Evolutionary conservation across 2,797 vertebrate species (phyloP), one percentile per base, ranked within the genome.

Genomic region (Pogonophryne albipinna): DNA sequence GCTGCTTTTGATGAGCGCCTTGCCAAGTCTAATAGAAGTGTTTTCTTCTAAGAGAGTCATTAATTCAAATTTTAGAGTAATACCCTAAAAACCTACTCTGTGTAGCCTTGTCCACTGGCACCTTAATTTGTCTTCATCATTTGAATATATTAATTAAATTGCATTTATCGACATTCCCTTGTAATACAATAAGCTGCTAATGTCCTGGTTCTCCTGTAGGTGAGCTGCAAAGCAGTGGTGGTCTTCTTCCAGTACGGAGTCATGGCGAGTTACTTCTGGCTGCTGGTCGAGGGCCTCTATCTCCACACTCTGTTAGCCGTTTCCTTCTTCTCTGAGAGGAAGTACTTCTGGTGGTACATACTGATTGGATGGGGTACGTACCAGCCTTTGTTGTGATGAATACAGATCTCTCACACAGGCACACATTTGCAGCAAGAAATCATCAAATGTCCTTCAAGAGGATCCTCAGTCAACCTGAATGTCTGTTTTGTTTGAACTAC

Each of bases 261-360:
- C 91, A 98, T 98, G 97, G 96, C 97, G 51, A 99, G 98, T 91
- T 97, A 94, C 96, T 98, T 97, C 92, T 99, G 98, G 98, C 95
- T 99, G 64, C 94, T 99, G 89, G 98, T 99, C 49, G 98, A 99
- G 84, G 97, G 98, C 6, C 79, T 99, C 61, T 99, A 99, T 83
- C 96, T 99, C n/a, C 96, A 98, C 78, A 96, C 97, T 4, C 94
- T 99, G 65, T 86, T 99, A 6, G 96, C 97, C 0, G 94, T 99
- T 76, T 99, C 98, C 86, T 99, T 99, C 95, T 99, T 99, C 94
- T 98, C 98, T 0, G 97, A 99, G 93, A 96, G 94, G 94, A 99
- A 97, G 68, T 99, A 99, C 92, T 98, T 99, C 90, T 98, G 98
- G 97, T 97, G 97, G 95, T 99, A 99, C 94, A 98, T 99, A 89